Conservation (phyloP, 1,140 invertebrate species). For the Plutomurus gul region DNA sequence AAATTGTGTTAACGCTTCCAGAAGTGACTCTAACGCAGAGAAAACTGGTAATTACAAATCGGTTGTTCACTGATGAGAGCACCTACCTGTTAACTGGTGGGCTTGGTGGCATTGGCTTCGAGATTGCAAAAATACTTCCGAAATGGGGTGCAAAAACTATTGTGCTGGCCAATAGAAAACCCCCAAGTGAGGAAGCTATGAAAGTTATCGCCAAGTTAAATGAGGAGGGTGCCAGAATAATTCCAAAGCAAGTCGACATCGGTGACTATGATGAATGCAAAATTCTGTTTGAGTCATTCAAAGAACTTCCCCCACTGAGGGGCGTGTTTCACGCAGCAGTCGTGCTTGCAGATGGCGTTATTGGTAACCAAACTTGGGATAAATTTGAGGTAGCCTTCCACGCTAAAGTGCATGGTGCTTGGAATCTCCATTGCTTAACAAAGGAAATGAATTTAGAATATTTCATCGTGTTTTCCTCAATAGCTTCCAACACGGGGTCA, state of each 20-base stretch:
- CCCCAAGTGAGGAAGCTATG: background rate
- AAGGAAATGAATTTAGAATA: conserved; percentile 26
- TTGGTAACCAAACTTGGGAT: conserved; percentile 36
- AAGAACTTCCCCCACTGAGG: conserved; percentile 27
- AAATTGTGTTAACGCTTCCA: conserved; percentile 39
- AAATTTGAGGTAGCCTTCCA: conserved; percentile 29
- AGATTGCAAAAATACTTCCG: conserved; percentile 39
- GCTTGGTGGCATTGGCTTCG: conserved; percentile 38
- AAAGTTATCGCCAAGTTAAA: conserved; percentile 6
- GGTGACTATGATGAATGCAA: conserved; percentile 21
- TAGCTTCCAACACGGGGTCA: background rate
- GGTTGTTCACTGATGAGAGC: conserved; percentile 5
- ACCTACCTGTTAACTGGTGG: conserved; percentile 48
- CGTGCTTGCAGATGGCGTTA: conserved; percentile 16
- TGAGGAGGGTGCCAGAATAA: conserved; percentile 7
- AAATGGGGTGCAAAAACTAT: conserved; percentile 36
- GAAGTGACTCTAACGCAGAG: background rate
- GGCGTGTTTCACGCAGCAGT: conserved; percentile 44
- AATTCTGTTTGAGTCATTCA: conserved; percentile 12
- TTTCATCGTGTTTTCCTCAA: conserved; percentile 37
- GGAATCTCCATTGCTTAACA: conserved; percentile 42
- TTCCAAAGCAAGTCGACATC: conserved; percentile 34
- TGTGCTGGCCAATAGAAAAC: conserved; percentile 32
- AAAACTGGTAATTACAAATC: background rate
- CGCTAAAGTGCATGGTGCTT: conserved; percentile 39